Base-by-base conservation (phyloP, 2,888 invertebrate genomes). In the Sinodicranocentrus sp. region DNA sequence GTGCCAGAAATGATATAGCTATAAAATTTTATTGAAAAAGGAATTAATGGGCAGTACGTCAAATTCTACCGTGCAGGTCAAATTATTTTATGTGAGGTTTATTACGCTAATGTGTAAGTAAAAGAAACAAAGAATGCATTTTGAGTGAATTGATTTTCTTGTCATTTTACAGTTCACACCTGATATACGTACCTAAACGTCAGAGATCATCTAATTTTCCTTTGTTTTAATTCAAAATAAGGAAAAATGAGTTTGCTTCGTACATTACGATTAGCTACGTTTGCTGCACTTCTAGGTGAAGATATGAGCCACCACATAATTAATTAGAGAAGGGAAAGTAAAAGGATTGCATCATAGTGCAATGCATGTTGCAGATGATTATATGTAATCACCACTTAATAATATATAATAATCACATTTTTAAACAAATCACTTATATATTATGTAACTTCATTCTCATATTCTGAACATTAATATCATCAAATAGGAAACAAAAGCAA, bases 91-190 rank as follows among this genome's bases (percentile, higher is more conserved):
- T n/a, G n/a, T n/a, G n/a, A n/a, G n/a, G n/a, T n/a, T n/a, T n/a
- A n/a, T n/a, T n/a, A n/a, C n/a, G n/a, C n/a, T n/a, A n/a, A n/a
- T n/a, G n/a, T n/a, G n/a, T n/a, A n/a, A n/a, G n/a, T n/a, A n/a
- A n/a, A n/a, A n/a, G n/a, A n/a, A n/a, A 39, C 13, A 39, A 13
- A 39, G 39, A 5, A 39, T 39, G 39, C 39, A 39, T 39, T 39
- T 48, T 15, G 48, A n/a, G 15, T n/a, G 15, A 48, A 48, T 48
- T 48, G 48, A 48, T 48, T 48, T 48, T 48, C 48, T 48, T 48
- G 48, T 48, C 10, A n/a, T 48, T 48, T 28, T 28, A 61, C 61
- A 28, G 61, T 61, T 61, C 61, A 61, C 61, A 61, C 61, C 61
- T 61, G 61, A 28, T 61, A n/a, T 28, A n/a, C 17, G 17, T 61